A percentile compares a stretch with the other conserved stretches of the same genome.
These are phyloP conservation scores for Leuciscus idus DNA, from an alignment of 2,113 vertebrate genomes.

Conservation along the genomic window DNA sequence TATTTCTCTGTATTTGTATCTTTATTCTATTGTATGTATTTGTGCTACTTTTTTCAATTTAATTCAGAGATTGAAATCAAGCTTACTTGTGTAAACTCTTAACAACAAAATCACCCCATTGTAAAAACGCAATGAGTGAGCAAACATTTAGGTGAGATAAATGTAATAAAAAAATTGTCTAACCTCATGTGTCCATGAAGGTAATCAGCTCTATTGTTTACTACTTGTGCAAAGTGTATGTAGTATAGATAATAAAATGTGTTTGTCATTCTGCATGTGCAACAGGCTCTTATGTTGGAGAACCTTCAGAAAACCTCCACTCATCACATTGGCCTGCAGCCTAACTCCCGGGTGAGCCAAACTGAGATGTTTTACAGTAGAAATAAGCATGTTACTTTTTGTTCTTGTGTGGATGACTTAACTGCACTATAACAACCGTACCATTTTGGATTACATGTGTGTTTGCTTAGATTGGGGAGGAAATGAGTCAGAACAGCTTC, in stretches of 20 bases:
- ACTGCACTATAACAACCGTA: background rate
- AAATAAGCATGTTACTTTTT: background rate
- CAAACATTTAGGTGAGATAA: too few species aligned
- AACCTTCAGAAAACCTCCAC: slow-evolving; percentile 91
- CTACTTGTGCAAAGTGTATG: too few species aligned
- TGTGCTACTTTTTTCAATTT: too few species aligned
- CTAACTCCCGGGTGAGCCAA: slow-evolving; percentile 87
- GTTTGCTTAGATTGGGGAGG: slow-evolving; percentile 86
- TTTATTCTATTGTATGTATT: too few species aligned
- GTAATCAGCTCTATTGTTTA: too few species aligned
- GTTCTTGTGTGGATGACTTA: background rate
- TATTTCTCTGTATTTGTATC: too few species aligned
- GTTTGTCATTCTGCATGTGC: slow-evolving; percentile 44
- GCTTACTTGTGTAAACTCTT: too few species aligned
- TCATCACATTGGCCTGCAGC: slow-evolving; percentile 86
- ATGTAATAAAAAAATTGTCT: too few species aligned
- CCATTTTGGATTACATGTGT: slow-evolving; percentile 40
- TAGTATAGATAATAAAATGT: background rate
- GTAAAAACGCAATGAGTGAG: too few species aligned
- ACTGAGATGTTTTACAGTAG: background rate
- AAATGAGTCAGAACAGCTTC: slow-evolving; percentile 95
- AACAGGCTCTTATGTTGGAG: slow-evolving; percentile 91
- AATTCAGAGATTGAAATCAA: too few species aligned
- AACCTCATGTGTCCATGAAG: too few species aligned
- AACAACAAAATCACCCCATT: too few species aligned